Percentiles rank a stretch among this genome's conserved stretches.
Evolutionary conservation across 2,797 vertebrate genomes (phyloP).

Genomic region (Pseudocheirus occidentalis): DNA sequence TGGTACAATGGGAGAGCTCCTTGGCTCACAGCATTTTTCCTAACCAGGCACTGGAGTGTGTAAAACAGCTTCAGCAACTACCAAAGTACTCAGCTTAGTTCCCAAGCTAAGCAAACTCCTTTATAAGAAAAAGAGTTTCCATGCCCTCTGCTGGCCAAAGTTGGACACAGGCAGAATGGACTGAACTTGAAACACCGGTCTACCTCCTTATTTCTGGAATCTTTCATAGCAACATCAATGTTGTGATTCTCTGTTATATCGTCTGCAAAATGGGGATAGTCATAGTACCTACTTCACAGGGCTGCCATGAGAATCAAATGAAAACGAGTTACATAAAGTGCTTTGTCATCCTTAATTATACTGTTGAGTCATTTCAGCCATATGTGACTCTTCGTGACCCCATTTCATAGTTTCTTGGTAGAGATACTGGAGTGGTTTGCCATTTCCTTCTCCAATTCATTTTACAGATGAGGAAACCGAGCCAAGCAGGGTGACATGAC

Average conservation of each 20-base stretch:
- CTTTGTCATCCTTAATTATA: neutral
- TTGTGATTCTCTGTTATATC: neutral
- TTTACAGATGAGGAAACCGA: neutral
- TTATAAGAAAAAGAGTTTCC: constrained; percentile 47
- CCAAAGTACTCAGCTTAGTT: neutral
- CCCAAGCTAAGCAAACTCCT: constrained; percentile 37
- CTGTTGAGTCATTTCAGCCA: neutral
- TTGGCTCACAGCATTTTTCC: neutral
- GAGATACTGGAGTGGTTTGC: neutral
- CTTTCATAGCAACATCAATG: rapidly evolving
- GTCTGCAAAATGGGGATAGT: neutral
- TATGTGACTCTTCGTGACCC: neutral
- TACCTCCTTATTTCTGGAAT: neutral
- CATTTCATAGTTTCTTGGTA: neutral
- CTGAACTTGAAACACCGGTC: neutral
- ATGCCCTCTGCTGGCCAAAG: constrained; percentile 76
- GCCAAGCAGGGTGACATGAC: neutral
- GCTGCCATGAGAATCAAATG: neutral
- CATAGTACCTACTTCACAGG: neutral
- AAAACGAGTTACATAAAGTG: neutral
- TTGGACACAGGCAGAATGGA: neutral
- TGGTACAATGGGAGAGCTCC: neutral
- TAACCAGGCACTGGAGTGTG: neutral
- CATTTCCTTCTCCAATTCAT: neutral
- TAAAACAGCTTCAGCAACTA: neutral